Percentiles rank a stretch among this genome's conserved stretches.
phyloP scores from a whole-genome alignment of 2,888 invertebrate species.

The Pseudoips prasinana region DNA sequence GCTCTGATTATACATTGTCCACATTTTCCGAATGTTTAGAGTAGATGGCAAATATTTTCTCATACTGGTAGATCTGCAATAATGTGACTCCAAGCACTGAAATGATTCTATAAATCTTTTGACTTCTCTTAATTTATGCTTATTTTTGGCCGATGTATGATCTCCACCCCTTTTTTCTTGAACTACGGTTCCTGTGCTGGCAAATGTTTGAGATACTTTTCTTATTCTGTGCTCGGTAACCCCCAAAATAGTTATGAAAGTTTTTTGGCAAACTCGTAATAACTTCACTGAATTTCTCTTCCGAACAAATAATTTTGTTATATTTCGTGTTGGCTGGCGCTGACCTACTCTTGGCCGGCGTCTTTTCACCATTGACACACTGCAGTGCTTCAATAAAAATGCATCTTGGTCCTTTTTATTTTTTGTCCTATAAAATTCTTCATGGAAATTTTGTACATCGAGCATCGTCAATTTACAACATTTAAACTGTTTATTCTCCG shows the following conservation, averaged over 20 bases:
- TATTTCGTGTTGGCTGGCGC: conserved; percentile 17
- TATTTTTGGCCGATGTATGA: conserved; percentile 21
- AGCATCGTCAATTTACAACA: conserved; percentile 8
- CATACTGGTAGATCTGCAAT: conserved; percentile 18
- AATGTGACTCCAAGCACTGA: conserved; percentile 23
- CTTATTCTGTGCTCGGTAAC: conserved; percentile 15
- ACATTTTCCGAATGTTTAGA: too few species aligned
- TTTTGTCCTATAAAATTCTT: too few species aligned
- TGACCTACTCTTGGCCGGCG: conserved; percentile 16
- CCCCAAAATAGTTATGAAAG: conserved; percentile 14
- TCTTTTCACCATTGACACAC: conserved; percentile 8
- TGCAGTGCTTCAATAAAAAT: conserved; percentile 16
- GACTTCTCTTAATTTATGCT: conserved; percentile 15
- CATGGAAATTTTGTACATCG: conserved; percentile 12
- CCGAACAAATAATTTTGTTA: conserved; percentile 12
- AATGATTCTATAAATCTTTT: conserved; percentile 11
- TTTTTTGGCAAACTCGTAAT: conserved; percentile 17
- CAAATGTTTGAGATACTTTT: conserved; percentile 19
- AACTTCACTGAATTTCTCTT: conserved; percentile 12
- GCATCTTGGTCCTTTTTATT: conserved; percentile 21
- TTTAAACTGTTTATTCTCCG: conserved; percentile 12
- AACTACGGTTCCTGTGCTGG: too few species aligned
- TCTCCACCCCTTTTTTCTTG: conserved; percentile 26
- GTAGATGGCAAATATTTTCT: too few species aligned
- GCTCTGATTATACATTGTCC: too few species aligned